Percentiles rank a stretch among this genome's conserved stretches.
Conservation (phyloP, 2,888 invertebrate species). For the Aethes cnicana region DNA sequence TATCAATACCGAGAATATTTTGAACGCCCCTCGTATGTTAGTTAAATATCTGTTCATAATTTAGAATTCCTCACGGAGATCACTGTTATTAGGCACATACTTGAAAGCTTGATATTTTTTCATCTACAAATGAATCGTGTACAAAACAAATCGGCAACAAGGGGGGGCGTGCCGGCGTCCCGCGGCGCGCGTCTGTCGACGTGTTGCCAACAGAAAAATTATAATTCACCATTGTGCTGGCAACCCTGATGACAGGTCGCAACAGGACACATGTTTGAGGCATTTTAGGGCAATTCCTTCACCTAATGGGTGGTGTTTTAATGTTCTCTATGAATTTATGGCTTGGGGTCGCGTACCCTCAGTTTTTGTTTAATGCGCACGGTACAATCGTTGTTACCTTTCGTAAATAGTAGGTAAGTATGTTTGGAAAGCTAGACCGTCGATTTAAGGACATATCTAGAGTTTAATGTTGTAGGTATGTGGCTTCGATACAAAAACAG, state of each 20-base stretch:
- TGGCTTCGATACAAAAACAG: too few relatives aligned
- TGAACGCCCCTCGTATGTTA: too few relatives aligned
- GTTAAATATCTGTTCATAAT: background rate
- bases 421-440: too few relatives aligned
- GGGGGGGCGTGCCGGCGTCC: slow-evolving; percentile 73
- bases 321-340: slow-evolving; percentile 73
- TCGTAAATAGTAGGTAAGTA: too few relatives aligned
- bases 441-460: too few relatives aligned
- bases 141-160: slow-evolving; percentile 76
- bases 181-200: slow-evolving; percentile 78
- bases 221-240: slow-evolving; percentile 74
- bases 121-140: slow-evolving; percentile 66
- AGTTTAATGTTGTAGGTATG: too few relatives aligned
- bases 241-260: slow-evolving; percentile 81
- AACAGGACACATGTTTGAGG: slow-evolving; percentile 78
- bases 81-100: background rate
- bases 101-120: slow-evolving; percentile 31
- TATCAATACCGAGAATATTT: too few relatives aligned
- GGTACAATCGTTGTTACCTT: slow-evolving; percentile 58
- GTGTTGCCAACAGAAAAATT: slow-evolving; percentile 74
- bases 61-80: slow-evolving; percentile 1
- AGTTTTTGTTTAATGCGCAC: slow-evolving; percentile 53
- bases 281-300: slow-evolving; percentile 79
- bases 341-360: slow-evolving; percentile 54
- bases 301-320: slow-evolving; percentile 77